Conservation (phyloP, 2,113 vertebrate species). For the Sorex fumeus region DNA sequence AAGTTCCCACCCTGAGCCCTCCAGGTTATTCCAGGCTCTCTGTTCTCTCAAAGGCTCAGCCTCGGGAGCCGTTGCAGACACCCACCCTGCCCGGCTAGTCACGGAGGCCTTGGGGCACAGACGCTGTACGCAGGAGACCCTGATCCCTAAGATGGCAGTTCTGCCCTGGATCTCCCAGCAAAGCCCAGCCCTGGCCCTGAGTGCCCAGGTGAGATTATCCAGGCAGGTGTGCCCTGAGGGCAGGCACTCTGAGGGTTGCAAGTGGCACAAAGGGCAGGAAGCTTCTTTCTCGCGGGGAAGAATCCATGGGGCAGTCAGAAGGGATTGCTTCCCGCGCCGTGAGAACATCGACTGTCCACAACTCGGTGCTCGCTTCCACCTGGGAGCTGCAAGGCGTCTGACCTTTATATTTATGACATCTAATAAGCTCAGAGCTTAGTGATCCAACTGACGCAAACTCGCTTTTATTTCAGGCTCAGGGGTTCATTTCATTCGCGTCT, state of each 20-base stretch:
- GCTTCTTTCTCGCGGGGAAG: background rate
- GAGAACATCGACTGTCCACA: background rate
- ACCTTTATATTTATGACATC: slow-evolving; percentile 11
- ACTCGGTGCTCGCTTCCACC: background rate
- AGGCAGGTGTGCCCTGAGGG: background rate
- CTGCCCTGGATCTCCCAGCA: background rate
- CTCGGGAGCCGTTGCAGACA: background rate
- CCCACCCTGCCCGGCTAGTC: background rate
- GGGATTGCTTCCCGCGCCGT: background rate
- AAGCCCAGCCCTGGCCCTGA: background rate
- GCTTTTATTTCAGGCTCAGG: slow-evolving; percentile 4
- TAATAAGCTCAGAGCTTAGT: slow-evolving; percentile 11
- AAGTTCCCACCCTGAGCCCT: background rate
- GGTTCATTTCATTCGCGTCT: background rate
- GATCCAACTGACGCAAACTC: slow-evolving; percentile 12
- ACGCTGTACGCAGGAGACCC: too few species aligned
- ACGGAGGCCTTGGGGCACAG: too few species aligned
- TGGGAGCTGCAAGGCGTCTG: background rate
- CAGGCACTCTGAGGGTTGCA: background rate
- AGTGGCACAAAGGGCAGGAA: background rate
- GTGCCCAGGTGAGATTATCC: background rate
- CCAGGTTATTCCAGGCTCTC: background rate
- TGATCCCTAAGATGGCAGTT: background rate
- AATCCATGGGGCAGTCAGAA: background rate
- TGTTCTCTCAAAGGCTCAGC: background rate